phyloP scores from a whole-genome alignment of 2,888 invertebrate genomes.

The Vanessa cardui region DNA sequence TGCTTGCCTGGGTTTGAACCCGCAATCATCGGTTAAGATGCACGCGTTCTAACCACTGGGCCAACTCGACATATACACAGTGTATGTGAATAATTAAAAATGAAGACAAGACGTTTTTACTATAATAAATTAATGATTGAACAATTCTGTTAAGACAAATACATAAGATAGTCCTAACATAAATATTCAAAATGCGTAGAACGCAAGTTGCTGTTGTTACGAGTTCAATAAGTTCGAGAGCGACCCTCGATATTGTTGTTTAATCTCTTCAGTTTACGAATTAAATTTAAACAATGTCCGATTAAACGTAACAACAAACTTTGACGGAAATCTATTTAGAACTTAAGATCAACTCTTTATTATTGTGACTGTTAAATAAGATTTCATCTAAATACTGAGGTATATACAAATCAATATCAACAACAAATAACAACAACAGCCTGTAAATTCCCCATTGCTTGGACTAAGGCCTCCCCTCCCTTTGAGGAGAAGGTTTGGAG shows the following conservation, averaged over 20 bases:
- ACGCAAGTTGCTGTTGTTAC: slow-evolving; percentile 31
- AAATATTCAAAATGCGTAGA: slow-evolving; percentile 34
- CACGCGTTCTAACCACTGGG: too few relatives aligned
- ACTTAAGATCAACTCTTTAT: slow-evolving; percentile 10
- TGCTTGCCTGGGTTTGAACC: too few relatives aligned
- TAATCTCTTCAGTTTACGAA: slow-evolving; percentile 39
- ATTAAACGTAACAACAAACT: slow-evolving; percentile 37
- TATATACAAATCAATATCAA: too few relatives aligned
- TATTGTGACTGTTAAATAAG: background rate
- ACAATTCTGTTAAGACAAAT: background rate
- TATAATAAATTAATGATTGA: background rate
- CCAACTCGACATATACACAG: too few relatives aligned
- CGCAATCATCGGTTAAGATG: too few relatives aligned
- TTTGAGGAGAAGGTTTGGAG: too few relatives aligned
- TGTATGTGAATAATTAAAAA: too few relatives aligned
- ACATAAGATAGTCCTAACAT: slow-evolving; percentile 19
- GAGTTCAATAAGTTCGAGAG: slow-evolving; percentile 30
- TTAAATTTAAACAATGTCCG: slow-evolving; percentile 39
- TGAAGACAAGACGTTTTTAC: too few relatives aligned
- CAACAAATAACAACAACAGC: too few relatives aligned
- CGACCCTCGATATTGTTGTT: slow-evolving; percentile 32
- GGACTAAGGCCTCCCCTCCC: too few relatives aligned
- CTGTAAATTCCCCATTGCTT: too few relatives aligned
- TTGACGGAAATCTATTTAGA: slow-evolving; percentile 37
- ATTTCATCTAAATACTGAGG: background rate